Evolutionary conservation across 2,113 vertebrate genomes (phyloP), one percentile per base, ranked within the genome.

Genomic region (Megaceryle torquata): DNA sequence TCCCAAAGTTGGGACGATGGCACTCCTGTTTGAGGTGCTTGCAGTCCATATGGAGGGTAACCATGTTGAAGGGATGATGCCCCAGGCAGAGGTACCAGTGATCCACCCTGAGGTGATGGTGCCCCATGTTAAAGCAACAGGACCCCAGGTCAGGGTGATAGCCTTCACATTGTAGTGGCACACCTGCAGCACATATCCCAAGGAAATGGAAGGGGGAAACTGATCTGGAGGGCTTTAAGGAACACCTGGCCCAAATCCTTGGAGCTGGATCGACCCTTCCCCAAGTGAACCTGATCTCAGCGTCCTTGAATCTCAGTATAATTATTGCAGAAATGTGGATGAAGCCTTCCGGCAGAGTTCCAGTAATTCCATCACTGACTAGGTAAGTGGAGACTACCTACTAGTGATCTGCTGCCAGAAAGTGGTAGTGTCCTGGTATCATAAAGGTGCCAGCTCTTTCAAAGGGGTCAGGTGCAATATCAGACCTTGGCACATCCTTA

Each of bases 71-170:
- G 44, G 44, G 44, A 46, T 46, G 44, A 46, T 20, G 18, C 44
- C 44, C 44, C 24, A 43, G 14, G 11, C 6, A 22, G 31, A 67
- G 15, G 22, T n/a, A 22, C 50, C 3, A 5, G 51, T 54, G 41
- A 4, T 29, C 17, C 46, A 68, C n/a, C 19, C 13, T 80, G 25
- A 91, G 20, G 17, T 15, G 43, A 59, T 76, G 15, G 31, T 67
- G 15, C 4, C 17, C 17, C 12, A 24, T 12, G 39, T 29, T 17
- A 64, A 60, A 24, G 18, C 50, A 65, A 86, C 33, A 80, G 46
- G 31, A 75, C 15, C 26, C 29, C 22, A 22, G 26, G 29, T 43
- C 0, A 0, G 76, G 33, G 26, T 1, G 2, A 82, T 5, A 3
- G 11, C 11, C 8, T 22, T 15, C 35, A 53, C 13, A 8, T 83